Evolutionary conservation across 2,113 vertebrate genomes (phyloP).

Genomic region (Ranitomeya variabilis): DNA sequence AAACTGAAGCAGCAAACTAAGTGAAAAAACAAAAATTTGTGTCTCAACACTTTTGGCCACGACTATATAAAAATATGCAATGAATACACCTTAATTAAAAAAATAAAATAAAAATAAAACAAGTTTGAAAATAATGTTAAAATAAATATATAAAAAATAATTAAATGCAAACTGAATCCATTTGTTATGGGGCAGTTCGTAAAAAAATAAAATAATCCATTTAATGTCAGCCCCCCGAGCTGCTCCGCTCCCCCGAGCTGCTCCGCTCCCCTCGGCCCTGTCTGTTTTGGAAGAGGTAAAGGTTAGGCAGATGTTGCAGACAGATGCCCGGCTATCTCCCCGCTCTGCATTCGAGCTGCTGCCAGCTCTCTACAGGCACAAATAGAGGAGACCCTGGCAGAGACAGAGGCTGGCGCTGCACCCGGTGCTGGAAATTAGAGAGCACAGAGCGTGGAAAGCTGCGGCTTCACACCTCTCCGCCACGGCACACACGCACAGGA

Average conservation of each 20-base stretch:
- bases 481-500: background rate
- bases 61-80: too few species aligned
- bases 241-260: background rate
- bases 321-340: conserved; percentile 38
- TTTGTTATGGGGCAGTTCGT: conserved; percentile 11
- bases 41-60: too few species aligned
- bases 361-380: conserved; percentile 34
- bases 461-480: background rate
- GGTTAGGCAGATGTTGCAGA: conserved; percentile 49
- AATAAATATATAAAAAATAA: too few species aligned
- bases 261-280: background rate
- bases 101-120: background rate
- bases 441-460: background rate
- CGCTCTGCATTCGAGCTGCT: conserved; percentile 23
- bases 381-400: conserved; percentile 4
- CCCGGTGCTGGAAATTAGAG: background rate
- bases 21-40: too few species aligned
- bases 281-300: conserved; percentile 52
- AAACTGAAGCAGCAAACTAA: too few species aligned
- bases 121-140: too few species aligned
- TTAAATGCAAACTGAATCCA: background rate
- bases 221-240: background rate
- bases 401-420: conserved; percentile 5
- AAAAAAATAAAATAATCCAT: too few species aligned
- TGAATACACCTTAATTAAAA: too few species aligned